These are phyloP conservation scores for Elanus axillaris DNA, from an alignment of 2,113 vertebrate species.

Conservation along the genomic window DNA sequence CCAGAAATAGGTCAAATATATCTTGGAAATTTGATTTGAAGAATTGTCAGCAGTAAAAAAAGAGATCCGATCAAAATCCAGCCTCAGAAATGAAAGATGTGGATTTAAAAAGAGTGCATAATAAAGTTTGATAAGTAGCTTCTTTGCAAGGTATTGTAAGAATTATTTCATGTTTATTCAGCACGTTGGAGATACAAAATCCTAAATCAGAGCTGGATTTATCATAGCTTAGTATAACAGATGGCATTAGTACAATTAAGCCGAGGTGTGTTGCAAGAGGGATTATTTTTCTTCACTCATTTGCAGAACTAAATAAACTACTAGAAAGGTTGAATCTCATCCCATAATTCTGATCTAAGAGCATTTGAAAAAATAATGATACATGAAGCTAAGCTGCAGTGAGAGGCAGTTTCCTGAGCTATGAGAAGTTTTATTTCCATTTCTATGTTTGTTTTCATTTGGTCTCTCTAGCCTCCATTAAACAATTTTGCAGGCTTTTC, in stretches of 20 bases:
- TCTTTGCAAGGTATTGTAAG: not conserved
- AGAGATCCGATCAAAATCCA: not conserved
- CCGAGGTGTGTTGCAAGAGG: not conserved
- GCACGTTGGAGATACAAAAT: not conserved
- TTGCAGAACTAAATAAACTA: not conserved
- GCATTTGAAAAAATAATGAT: not conserved
- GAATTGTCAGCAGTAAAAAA: not conserved
- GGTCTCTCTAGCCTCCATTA: not conserved
- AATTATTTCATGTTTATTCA: constrained; percentile 9
- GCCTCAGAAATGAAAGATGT: not conserved
- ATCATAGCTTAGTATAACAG: not conserved
- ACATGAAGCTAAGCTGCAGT: not conserved
- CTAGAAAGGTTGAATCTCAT: not conserved
- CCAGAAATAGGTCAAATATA: not conserved
- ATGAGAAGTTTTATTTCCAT: not conserved
- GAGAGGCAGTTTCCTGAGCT: not conserved
- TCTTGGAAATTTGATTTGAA: not conserved
- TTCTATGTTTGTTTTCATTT: constrained; percentile 10
- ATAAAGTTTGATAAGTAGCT: not conserved
- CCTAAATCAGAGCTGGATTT: not conserved
- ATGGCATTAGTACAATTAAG: constrained; percentile 15
- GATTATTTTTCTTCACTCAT: not conserved
- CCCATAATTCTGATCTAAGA: not conserved
- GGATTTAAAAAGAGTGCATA: not conserved
- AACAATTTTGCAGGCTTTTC: not conserved